Evolutionary conservation across 2,888 invertebrate species (phyloP), one percentile per base, ranked within the genome.

Genomic region (Brachypalpus laphriformis): DNA sequence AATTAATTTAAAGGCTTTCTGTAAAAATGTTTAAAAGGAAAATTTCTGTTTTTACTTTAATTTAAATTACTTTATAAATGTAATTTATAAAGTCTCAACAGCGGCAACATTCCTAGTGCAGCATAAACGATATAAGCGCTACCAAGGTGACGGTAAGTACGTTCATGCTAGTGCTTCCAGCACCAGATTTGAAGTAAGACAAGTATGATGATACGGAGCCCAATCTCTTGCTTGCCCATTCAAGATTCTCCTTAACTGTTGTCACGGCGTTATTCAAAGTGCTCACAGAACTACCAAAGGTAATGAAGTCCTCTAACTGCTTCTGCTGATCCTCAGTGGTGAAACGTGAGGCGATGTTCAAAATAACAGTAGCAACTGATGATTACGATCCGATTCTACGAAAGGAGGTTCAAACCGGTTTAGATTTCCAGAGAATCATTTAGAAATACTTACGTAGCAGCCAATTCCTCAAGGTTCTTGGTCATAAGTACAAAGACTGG

Each of bases 401-500:
- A 71, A 42, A 71, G 16, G 20, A 31, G 47, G 9, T n/a, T 18
- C 14, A 1, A 2, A 42, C 16, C 8, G 11, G 18, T 8, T 37
- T 3, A 51, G 5, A 34, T 11, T 5, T 11, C 9, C 9, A 2
- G 1, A 25, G 4, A 9, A 31, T 4, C 4, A 3, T n/a, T n/a
- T n/a, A 0, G 1, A 37, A 11, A 31, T 42, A 88, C 91, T 90
- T 91, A 92, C 91, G 91, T 88, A 3, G 31, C 20, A 11, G 87
- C 87, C 11, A 91, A 68, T 0, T 81, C 59, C 0, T 89, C 87
- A 42, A 76, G 57, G n/a, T 90, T 87, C 1, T 59, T 49, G 0
- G 88, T 91, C 3, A 95, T 89, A 71, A 93, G 93, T 0, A 93
- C 90, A 63, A 94, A 91, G 0, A 94, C 94, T n/a, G n/a, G n/a